Evolutionary conservation across 2,797 vertebrate species (phyloP), one percentile per base, ranked within the genome.

Genomic region (Mormyrops attenuatus): DNA sequence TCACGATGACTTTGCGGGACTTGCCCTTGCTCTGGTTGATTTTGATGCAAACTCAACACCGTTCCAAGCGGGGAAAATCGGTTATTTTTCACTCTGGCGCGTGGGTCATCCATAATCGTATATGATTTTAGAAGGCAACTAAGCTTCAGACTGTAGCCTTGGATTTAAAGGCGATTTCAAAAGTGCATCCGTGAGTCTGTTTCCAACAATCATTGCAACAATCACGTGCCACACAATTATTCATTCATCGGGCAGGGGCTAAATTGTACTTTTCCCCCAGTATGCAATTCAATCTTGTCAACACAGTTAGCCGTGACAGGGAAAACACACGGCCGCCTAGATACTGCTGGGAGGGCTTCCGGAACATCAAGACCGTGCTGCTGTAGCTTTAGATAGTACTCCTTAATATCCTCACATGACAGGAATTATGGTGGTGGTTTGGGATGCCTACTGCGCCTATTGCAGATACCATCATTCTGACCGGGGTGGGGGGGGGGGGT

Each of bases 391-490:
- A 52, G 49, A 85, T 49, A 49, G 15, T 50, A 52, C 6, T 85
- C 20, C 11, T 47, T 49, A 85, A 85, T 85, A 52, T 50, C n/a
- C 44, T 49, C 20, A 80, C 17, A 80, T 0, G 20, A 73, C 30
- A 73, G 66, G 66, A 38, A 73, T 34, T 73, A 38, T 73, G 66
- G 13, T 47, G 73, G 73, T 47, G 73, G 2, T n/a, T 44, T 44
- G 73, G 44, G 38, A 80, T 80, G 73, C 41, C 73, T 80, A 20
- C 17, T 44, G 73, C 2, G 20, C 41, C 17, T 80, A 80, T 44
- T 80, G 73, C 73, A 80, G 41, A 80, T 44, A 80, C 73, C 73
- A 41, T 41, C 73, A 44, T 80, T n/a, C 73, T 80, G 73, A 80
- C 15, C 2, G 17, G 69, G 7, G n/a, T 15, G 13, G n/a, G 22